Base-by-base conservation (phyloP, 1,140 invertebrate genomes). In the Aphis gossypii region DNA sequence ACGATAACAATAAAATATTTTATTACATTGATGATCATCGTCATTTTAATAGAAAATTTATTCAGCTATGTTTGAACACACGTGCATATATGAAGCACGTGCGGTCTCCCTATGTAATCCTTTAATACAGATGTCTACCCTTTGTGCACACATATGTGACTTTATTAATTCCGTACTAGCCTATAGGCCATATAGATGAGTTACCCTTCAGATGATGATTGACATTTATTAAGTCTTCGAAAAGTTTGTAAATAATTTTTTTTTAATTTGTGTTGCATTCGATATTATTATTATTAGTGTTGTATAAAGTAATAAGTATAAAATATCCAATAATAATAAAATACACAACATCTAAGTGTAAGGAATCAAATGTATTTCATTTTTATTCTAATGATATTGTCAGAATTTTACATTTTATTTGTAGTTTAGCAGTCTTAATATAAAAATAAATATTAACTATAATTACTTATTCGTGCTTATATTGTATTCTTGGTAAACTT, bases 221-320 rank as follows among this genome's bases (percentile, higher is more conserved):
- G 92, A 93, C 82, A 46, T 93, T 93, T 86, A 93, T 93, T 93
- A 86, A 86, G 92, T 93, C n/a, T 84, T 54, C 41, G 9, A 21
- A 84, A 25, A 84, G 35, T 60, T 35, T 38, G 48, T 89, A 88
- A 51, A 48, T 48, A n/a, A n/a, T 21, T 51, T 8, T 11, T 87
- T 35, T 51, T 38, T 3, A 48, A 51, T 54, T 23, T 35, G n/a
- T 7, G 9, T 88, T 51, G 4, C 7, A 9, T 20, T 21, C 46
- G 8, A 51, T 35, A 88, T 30, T n/a, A 86, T 44, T 44, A 18
- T 18, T 51, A 20, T 51, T 51, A 11, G 14, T 14, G 2, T 51
- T 51, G 4, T 21, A 54, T 60, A 30, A 60, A 30, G 56, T 41
- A 41, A 41, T 41, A 41, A 41, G 38, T 25, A 68, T n/a, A n/a